Percentiles rank a stretch among this genome's conserved stretches.
Conservation (phyloP, 2,888 invertebrate species). For the Actias luna region DNA sequence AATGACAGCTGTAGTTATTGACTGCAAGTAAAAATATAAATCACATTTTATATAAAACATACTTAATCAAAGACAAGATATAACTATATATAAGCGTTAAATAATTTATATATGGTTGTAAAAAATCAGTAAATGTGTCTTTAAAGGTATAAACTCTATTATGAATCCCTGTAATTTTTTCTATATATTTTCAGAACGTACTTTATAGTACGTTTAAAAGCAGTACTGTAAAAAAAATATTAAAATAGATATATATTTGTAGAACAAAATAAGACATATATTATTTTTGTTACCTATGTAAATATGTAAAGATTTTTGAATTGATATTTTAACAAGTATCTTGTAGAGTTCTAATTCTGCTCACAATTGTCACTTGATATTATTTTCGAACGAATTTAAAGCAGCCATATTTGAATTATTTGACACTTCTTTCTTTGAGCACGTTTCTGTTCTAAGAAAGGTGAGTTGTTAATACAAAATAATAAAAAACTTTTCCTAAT, state of each 20-base stretch:
- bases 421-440: conserved; percentile 57
- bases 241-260: no score
- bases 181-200: neutral
- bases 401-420: conserved; percentile 37
- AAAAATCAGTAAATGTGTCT: neutral
- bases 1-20: neutral
- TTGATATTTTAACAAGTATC: no score
- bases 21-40: neutral
- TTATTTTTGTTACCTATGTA: no score
- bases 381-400: conserved; percentile 23
- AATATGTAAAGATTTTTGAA: neutral
- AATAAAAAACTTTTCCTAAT: neutral
- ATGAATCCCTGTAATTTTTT: no score
- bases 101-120: neutral
- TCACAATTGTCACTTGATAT: neutral
- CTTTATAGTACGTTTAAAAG: neutral
- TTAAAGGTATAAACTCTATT: neutral
- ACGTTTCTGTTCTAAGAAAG: conserved; percentile 61
- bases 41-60: neutral
- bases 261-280: no score
- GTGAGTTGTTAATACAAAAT: conserved; percentile 31
- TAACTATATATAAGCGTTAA: no score
- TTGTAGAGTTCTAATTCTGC: neutral
- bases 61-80: neutral
- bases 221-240: neutral